Conservation (phyloP, 1,140 invertebrate genomes). For the Diploscapter pachys region DNA sequence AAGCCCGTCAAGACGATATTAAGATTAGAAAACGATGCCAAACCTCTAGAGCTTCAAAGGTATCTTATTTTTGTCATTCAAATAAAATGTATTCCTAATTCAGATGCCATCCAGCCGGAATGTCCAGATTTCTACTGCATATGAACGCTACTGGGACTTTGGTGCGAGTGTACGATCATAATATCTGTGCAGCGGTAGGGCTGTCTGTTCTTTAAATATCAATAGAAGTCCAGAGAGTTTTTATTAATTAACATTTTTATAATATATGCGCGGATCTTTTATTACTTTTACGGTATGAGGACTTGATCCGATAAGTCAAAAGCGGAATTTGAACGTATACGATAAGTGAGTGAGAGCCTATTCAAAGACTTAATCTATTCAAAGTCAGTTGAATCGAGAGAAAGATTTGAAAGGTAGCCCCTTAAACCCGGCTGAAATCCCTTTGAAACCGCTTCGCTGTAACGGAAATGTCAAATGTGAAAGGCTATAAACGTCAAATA, state of each 20-base stretch:
- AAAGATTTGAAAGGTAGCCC: no score
- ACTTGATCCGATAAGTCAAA: neutral
- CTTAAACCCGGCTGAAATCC: no score
- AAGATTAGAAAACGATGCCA: conserved; percentile 21
- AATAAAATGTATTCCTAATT: neutral
- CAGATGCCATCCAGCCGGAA: conserved; percentile 33
- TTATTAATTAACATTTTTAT: neutral
- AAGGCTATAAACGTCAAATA: no score
- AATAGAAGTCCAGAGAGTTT: no score
- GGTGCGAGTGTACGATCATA: conserved; percentile 35
- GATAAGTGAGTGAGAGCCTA: neutral
- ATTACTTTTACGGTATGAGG: no score
- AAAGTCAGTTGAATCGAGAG: no score
- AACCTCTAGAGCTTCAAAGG: conserved; percentile 37
- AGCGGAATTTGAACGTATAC: neutral
- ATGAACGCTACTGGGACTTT: conserved; percentile 34
- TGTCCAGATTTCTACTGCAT: conserved; percentile 34
- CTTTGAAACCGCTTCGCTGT: no score
- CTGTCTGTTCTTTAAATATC: no score
- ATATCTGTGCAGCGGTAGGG: conserved; percentile 37
- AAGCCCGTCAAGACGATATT: conserved; percentile 17
- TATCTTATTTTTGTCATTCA: neutral
- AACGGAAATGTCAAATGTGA: no score
- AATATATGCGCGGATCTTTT: no score
- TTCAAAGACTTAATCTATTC: no score